These are phyloP conservation scores for Anisognathus igniventris DNA, from an alignment of 2,797 vertebrate genomes.

Conservation along the genomic window DNA sequence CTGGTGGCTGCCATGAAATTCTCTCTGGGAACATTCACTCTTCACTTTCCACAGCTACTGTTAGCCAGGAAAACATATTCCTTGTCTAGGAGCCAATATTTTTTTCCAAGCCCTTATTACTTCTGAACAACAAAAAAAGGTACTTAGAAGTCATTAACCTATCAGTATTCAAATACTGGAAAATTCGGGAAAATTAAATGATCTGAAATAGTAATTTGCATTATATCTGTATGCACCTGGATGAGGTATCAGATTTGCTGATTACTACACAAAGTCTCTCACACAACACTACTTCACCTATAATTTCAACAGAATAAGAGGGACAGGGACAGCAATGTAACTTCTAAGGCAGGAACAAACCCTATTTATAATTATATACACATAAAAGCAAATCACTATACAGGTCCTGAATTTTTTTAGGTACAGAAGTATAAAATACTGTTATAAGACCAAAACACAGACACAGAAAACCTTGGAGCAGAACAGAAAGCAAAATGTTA, in stretches of 20 bases:
- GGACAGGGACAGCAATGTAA: neutral
- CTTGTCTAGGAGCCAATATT: neutral
- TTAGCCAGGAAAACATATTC: neutral
- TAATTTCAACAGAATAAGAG: neutral
- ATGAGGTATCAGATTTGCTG: neutral
- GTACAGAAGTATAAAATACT: neutral
- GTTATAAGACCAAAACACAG: neutral
- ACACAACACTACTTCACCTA: neutral
- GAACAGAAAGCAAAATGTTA: neutral
- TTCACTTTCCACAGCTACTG: neutral
- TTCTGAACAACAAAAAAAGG: neutral
- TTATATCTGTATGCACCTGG: neutral
- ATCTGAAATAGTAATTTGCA: neutral
- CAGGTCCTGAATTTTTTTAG: neutral
- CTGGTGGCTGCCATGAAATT: neutral
- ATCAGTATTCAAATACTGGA: neutral
- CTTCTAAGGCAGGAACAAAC: neutral
- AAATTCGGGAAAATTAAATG: neutral
- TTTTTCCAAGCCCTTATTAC: neutral
- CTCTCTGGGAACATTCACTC: neutral
- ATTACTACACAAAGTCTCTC: neutral
- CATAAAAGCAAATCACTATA: neutral
- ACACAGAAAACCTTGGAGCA: neutral
- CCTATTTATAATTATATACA: neutral
- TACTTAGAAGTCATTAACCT: neutral